A percentile compares a stretch with the other conserved stretches of the same genome.
Evolutionary conservation across 1,140 invertebrate genomes (phyloP).

Genomic region (Centruroides vittatus): DNA sequence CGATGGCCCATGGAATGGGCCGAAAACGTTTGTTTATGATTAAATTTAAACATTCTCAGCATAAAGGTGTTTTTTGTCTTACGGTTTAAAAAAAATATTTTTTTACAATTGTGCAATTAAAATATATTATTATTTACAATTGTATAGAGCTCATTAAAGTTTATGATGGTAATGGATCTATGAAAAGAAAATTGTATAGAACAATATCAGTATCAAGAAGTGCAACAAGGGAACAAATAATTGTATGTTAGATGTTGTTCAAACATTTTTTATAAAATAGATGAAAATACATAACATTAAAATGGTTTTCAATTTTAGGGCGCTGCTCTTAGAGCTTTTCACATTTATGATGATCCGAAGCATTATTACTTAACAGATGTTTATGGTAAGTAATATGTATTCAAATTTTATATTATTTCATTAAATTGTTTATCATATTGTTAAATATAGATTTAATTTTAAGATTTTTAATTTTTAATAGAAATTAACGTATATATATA

Average conservation of each 20-base stretch:
- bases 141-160: slow-evolving; percentile 79
- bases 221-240: slow-evolving; percentile 70
- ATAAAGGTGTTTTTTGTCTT: too few relatives aligned
- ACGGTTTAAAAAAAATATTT: too few relatives aligned
- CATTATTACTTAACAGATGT: slow-evolving; percentile 67
- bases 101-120: too few relatives aligned
- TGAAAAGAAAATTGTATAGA: slow-evolving; percentile 77
- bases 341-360: slow-evolving; percentile 84
- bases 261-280: neutral
- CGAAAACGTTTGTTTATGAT: too few relatives aligned
- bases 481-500: too few relatives aligned
- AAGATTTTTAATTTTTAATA: too few relatives aligned
- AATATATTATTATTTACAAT: slow-evolving; percentile 3
- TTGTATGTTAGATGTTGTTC: slow-evolving; percentile 37
- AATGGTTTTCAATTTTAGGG: slow-evolving; percentile 25
- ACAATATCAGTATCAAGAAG: slow-evolving; percentile 75
- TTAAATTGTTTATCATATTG: too few relatives aligned
- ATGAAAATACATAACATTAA: neutral
- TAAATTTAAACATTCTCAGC: too few relatives aligned
- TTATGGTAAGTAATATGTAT: slow-evolving; percentile 41
- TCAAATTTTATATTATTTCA: too few relatives aligned
- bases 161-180: slow-evolving; percentile 92
- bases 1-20: too few relatives aligned
- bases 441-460: too few relatives aligned
- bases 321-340: slow-evolving; percentile 84